Percentiles rank a stretch among this genome's conserved stretches.
phyloP scores from a whole-genome alignment of 2,113 vertebrate species.

The Perognathus longimembris region DNA sequence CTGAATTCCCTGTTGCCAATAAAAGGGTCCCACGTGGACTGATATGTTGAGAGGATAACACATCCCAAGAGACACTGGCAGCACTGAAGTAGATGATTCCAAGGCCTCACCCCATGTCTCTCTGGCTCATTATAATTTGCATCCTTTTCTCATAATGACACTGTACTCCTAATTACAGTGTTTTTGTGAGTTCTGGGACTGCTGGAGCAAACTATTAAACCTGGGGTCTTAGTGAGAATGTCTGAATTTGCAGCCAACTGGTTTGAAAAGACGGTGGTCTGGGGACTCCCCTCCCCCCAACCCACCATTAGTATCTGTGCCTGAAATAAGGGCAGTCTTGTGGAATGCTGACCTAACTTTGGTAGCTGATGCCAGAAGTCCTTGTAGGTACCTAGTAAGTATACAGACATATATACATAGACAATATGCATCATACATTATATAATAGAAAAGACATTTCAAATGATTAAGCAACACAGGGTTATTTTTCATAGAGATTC shows the following conservation, averaged over 20 bases:
- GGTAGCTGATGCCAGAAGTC: background rate
- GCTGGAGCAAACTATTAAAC: background rate
- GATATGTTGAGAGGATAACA: background rate
- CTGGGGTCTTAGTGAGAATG: background rate
- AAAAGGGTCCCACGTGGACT: accelerated
- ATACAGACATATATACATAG: background rate
- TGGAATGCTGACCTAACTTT: background rate
- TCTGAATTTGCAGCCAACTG: background rate
- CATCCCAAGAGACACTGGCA: background rate
- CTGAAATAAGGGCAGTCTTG: background rate
- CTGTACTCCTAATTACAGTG: background rate
- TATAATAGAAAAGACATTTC: no score
- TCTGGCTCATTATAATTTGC: background rate
- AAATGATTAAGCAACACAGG: background rate
- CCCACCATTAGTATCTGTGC: no score
- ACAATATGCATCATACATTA: no score
- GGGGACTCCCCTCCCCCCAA: background rate
- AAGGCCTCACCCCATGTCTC: background rate
- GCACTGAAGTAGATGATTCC: background rate
- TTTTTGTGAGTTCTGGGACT: background rate
- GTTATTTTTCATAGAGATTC: background rate
- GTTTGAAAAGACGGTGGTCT: background rate
- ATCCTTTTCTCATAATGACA: background rate
- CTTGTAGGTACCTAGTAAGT: background rate
- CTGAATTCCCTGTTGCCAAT: background rate